Evolutionary conservation across 2,113 vertebrate genomes (phyloP), one percentile per base, ranked within the genome.

Genomic region (Coturnix japonica): DNA sequence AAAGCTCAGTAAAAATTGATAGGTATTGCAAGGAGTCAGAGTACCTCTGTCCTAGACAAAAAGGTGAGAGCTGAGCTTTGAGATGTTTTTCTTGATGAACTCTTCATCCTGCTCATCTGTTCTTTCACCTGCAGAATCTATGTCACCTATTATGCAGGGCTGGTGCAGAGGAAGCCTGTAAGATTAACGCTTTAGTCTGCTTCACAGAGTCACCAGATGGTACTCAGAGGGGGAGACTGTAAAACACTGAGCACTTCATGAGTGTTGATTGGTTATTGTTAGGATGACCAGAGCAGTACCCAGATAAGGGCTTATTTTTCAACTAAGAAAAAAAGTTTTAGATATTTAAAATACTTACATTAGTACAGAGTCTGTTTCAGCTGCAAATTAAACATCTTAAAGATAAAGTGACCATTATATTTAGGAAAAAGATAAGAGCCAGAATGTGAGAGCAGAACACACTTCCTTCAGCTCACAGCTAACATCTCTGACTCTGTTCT

Each of bases 401-500:
- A 87, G 67, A 57, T 28, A 51, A 90, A 89, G 61, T 54, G 31
- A 43, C 8, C 35, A 12, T 82, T 87, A 65, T 22, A 49, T 49
- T 85, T 87, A 81, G 46, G 73, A 78, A 65, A 77, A 89, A 90
- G 20, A 80, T 76, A 72, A 77, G 91, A 94, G 5, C 9, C 53
- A 53, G 53, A 91, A 71, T 22, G 25, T 61, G 53, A 59, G 44
- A 74, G 51, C 43, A 11, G 18, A 75, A 43, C 14, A 81, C 59
- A 66, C 47, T 65, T 93, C 33, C 85, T 78, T 95, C 91, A 90
- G 56, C 69, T 91, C 66, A 63, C 69, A 59, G 37, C 80, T 94
- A 80, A 87, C 74, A 90, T 44, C 67, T 94, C 85, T 39, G 30
- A 72, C 75, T 95, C 88, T 83, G 78, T 95, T 92, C 85, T 16